Evolutionary conservation across 1,140 invertebrate genomes (phyloP), one percentile per base, ranked within the genome.

Genomic region (Lasioglossum albipes): DNA sequence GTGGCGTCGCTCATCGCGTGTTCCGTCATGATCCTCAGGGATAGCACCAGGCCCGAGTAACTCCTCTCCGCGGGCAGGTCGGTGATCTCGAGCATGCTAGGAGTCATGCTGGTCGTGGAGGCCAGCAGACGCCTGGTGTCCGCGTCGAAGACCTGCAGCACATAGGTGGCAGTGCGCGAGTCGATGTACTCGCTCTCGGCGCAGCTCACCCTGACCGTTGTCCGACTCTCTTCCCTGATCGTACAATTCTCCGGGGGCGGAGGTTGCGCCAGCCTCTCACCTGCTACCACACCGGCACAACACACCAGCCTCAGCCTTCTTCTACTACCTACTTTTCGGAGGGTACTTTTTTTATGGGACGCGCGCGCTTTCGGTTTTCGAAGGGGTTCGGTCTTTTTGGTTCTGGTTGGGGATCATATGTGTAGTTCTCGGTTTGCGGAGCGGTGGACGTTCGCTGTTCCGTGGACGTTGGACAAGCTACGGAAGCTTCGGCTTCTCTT

Each of bases 61-160:
- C 90, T 90, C 73, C 92, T 89, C 67, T 94, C 91, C 41, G 89
- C 89, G 18, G 94, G 93, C 62, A 95, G 89, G 85, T 93, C 84
- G 31, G 92, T 92, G 75, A 94, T 92, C 80, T 93, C 93, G 75
- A 95, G 92, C 78, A 92, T 90, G 61, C 92, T 91, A 41, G 94
- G 92, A 59, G 91, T 92, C 83, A 92, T 89, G 61, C 94, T 94
- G 16, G 93, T 94, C 22, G 94, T 90, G 49, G 94, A 94, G 18
- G 93, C 94, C 67, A 94, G 87, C 20, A 95, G 88, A 13, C 92
- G 88, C 18, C 94, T 89, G 65, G 93, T 94, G 77, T 93, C 91
- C 12, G 94, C 94, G 80, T 94, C 94, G 87, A 93, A 95, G 62
- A 94, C 94, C 84, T 95, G 94, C 65, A 95, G 91, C n/a, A 95